Evolutionary conservation across 2,797 vertebrate genomes (phyloP), one percentile per base, ranked within the genome.

Genomic region (Tragelaphus eurycerus): DNA sequence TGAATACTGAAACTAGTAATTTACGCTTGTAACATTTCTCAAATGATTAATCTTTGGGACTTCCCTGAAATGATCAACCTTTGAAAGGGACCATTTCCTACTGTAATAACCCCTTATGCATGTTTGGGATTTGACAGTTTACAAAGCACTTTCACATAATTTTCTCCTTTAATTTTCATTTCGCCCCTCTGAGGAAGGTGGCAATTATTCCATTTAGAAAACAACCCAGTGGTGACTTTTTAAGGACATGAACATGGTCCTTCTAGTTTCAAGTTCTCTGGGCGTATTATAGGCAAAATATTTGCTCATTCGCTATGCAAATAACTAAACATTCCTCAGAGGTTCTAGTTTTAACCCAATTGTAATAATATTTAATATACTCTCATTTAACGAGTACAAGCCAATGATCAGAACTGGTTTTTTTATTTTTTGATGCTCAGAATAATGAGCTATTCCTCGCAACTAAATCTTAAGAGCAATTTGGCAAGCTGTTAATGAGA

Each of bases 231-330:
- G 16, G 29, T 29, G 25, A 55, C 50, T 16, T 38, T 88, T 71
- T 29, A 15, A 84, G 19, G 34, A 84, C 11, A 46, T 21, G 8
- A 48, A 50, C 43, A 50, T 71, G 48, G 13, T 83, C 64, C 43
- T 91, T 91, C 67, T 81, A 64, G 50, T 84, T 95, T 59, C 64
- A 87, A 92, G n/a, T 79, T 95, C 82, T 86, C 54, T 76, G 54
- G 62, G 46, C 29, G 89, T 11, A 57, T 78, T 79, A 55, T 31
- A 89, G 52, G 27, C 29, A 84, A 71, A 86, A 23, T 34, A 67
- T 76, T 34, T 76, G 59, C 55, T 93, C 54, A 79, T 64, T 79
- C 27, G 60, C 48, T 89, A 67, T 21, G 76, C 52, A 48, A 95
- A 83, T 43, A 38, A 78, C 43, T 31, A 52, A 90, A 90, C 6